Base-by-base conservation (phyloP, 2,888 invertebrate genomes). In the Allophyes oxyacanthae region DNA sequence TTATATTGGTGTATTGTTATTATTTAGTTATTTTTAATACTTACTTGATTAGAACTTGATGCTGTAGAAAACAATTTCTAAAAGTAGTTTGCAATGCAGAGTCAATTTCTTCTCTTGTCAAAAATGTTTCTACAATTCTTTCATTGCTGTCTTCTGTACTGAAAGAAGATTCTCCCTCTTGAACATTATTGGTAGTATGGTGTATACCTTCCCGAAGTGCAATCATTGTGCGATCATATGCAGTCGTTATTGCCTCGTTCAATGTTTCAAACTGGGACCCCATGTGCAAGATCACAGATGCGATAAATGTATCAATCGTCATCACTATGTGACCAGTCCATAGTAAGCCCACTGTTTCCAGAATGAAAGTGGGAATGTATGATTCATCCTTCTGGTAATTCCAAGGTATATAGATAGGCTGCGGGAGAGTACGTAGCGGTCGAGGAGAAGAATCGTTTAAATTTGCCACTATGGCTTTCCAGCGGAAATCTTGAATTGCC, bases 281-380 rank as follows among this genome's bases (percentile, higher is more conserved):
- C 91, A 93, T 92, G 46, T 93, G 93, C 0, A 93, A 73, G 50
- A 94, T 91, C 11, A 94, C 71, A 2, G 93, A 89, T 6, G 87
- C 94, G 55, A 94, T 91, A 60, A 93, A 91, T 0, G 93, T 93
- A 59, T 94, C 94, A 45, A 93, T 91, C 0, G 85, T 85, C 91
- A 94, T 90, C 9, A 94, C 91, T 34, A 94, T 93, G 46, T 93
- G 92, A 1, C 93, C 94, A 0, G 93, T 94, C 93, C 93, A 94
- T 11, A 94, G 70, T 20, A 94, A 70, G 0, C 94, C 94, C 1
- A 89, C 67, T 9, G 91, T 89, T 75, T 92, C 93, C 8, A 94
- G 68, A 2, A 87, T 72, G 61, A 91, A 92, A 0, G 94, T 91
- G 4, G 83, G 81, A 50, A 92, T 84, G 42, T 85, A 94, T 0